Evolutionary conservation across 2,888 invertebrate genomes (phyloP).

Genomic region (Desoria tigrina): DNA sequence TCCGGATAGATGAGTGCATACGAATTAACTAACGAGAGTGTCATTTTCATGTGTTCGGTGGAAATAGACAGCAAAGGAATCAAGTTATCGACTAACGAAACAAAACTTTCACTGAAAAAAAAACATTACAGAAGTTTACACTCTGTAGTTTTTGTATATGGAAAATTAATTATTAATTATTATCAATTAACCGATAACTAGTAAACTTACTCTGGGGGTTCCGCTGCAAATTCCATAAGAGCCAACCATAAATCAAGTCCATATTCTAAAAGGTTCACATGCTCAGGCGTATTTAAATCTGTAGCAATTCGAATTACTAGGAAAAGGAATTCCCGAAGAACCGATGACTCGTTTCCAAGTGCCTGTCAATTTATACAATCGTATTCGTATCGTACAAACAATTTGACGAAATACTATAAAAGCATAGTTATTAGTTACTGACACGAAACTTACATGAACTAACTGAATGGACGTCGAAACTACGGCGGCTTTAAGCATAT

Average conservation of each 20-base stretch:
- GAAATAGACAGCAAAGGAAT: conserved; percentile 50
- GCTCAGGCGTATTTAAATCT: conserved; percentile 70
- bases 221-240: conserved; percentile 74
- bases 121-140: no score
- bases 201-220: conserved; percentile 54
- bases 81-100: conserved; percentile 48
- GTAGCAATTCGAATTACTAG: conserved; percentile 73
- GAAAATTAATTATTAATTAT: neutral
- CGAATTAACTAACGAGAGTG: conserved; percentile 49
- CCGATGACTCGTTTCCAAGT: conserved; percentile 60
- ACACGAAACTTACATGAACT: conserved; percentile 65
- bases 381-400: no score
- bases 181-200: neutral
- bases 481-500: conserved; percentile 88
- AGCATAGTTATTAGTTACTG: no score
- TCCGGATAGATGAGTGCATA: conserved; percentile 51
- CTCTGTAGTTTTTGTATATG: neutral
- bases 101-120: conserved; percentile 46
- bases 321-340: conserved; percentile 62
- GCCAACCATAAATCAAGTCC: conserved; percentile 87
- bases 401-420: conserved; percentile 27
- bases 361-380: no score
- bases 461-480: conserved; percentile 82
- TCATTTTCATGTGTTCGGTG: conserved; percentile 52
- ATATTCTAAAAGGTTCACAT: conserved; percentile 89